Evolutionary conservation across 2,888 invertebrate genomes (phyloP).

Genomic region (Loripinus fragilis): DNA sequence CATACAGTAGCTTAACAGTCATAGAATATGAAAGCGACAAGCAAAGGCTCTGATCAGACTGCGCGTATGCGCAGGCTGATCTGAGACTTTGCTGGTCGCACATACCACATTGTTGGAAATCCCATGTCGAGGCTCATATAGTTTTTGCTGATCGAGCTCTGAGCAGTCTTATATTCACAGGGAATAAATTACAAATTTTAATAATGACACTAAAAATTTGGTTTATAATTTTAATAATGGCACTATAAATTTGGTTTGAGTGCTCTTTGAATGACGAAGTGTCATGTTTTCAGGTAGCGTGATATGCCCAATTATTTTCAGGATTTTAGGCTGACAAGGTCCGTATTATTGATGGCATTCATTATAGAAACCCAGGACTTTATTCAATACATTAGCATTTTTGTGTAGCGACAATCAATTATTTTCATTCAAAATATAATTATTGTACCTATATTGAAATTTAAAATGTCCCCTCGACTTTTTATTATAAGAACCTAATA

Average conservation of each 20-base stretch:
- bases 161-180: too few species aligned
- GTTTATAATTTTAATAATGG: neutral
- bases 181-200: neutral
- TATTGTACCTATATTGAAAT: neutral
- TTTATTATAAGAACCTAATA: neutral
- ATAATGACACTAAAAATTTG: too few species aligned
- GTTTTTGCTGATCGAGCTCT: too few species aligned
- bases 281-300: neutral
- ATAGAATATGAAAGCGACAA: too few species aligned
- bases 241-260: neutral
- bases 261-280: neutral
- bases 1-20: too few species aligned
- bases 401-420: neutral
- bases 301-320: neutral
- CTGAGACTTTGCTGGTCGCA: too few species aligned
- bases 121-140: too few species aligned
- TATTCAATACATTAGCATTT: constrained; percentile 2
- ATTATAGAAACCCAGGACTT: constrained; percentile 9
- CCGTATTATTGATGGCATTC: neutral
- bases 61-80: too few species aligned
- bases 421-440: neutral
- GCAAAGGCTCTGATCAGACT: too few species aligned
- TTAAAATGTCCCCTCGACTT: neutral
- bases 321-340: neutral
- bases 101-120: too few species aligned